phyloP scores from a whole-genome alignment of 2,797 vertebrate species.

The Poecilia velifera region DNA sequence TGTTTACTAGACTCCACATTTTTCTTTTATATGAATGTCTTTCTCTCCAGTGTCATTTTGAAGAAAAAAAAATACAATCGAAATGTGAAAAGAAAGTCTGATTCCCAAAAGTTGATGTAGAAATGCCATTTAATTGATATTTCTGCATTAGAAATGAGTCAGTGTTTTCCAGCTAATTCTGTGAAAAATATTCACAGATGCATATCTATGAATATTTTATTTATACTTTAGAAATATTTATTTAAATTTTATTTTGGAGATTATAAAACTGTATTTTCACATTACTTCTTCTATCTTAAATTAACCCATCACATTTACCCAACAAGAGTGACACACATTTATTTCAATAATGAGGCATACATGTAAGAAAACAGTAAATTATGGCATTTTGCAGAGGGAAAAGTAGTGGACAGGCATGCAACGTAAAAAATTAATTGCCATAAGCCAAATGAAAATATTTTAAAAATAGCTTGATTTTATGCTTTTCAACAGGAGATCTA shows the following conservation, averaged over 20 bases:
- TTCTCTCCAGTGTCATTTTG: neutral
- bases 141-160: too few relatives aligned
- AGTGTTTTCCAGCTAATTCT: too few relatives aligned
- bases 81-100: neutral
- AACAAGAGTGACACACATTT: neutral
- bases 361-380: neutral
- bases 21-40: neutral
- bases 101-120: neutral
- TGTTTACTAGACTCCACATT: neutral
- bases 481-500: neutral
- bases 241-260: too few relatives aligned
- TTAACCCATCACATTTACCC: neutral
- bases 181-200: too few relatives aligned
- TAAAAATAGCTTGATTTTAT: neutral
- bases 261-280: too few relatives aligned
- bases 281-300: neutral
- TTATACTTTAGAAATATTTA: too few relatives aligned
- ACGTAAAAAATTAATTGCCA: neutral
- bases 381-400: neutral
- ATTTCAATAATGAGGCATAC: neutral
- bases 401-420: neutral
- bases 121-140: too few relatives aligned
- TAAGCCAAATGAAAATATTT: neutral
- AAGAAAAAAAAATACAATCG: neutral
- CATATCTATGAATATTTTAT: too few relatives aligned